Evolutionary conservation across 2,888 invertebrate genomes (phyloP).

Genomic region (Drosophila siamana): DNA sequence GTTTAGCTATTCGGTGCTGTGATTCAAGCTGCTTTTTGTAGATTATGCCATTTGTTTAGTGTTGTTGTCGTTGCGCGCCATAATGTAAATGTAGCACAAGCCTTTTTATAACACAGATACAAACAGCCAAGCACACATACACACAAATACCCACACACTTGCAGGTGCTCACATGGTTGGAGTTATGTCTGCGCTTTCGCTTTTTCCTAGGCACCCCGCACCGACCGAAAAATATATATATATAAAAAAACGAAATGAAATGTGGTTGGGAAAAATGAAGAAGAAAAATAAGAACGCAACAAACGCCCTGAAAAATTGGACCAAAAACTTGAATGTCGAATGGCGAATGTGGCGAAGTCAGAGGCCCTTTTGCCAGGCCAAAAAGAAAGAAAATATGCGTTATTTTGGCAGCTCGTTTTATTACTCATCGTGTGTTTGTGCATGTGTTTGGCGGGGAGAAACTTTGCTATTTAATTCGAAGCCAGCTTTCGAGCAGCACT

Average conservation of each 20-base stretch:
- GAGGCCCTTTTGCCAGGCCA: slow-evolving; percentile 57
- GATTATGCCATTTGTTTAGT: slow-evolving; percentile 77
- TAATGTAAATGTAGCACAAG: slow-evolving; percentile 81
- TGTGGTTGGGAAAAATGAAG: background rate
- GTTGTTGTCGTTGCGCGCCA: slow-evolving; percentile 73
- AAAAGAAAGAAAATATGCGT: slow-evolving; percentile 64
- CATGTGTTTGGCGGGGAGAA: slow-evolving; percentile 26
- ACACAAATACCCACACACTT: slow-evolving; percentile 25
- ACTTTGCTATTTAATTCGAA: slow-evolving; percentile 72
- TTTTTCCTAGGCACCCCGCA: slow-evolving; percentile 55
- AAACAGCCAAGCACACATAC: slow-evolving; percentile 17
- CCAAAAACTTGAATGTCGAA: slow-evolving; percentile 71
- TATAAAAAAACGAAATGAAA: slow-evolving; percentile 29
- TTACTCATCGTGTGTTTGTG: slow-evolving; percentile 5
- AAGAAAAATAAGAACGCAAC: slow-evolving; percentile 55
- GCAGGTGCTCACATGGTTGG: slow-evolving; percentile 53
- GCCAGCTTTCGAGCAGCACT: slow-evolving; percentile 73
- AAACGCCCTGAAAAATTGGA: slow-evolving; percentile 69
- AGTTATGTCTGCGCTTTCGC: slow-evolving; percentile 80
- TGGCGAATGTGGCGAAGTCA: slow-evolving; percentile 46
- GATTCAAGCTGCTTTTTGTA: slow-evolving; percentile 48
- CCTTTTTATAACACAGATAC: slow-evolving; percentile 76
- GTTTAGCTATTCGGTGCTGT: background rate
- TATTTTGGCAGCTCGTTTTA: slow-evolving; percentile 55
- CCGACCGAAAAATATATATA: slow-evolving; percentile 31